Evolutionary conservation across 2,113 vertebrate genomes (phyloP).

Genomic region (Cyanoliseus patagonus): DNA sequence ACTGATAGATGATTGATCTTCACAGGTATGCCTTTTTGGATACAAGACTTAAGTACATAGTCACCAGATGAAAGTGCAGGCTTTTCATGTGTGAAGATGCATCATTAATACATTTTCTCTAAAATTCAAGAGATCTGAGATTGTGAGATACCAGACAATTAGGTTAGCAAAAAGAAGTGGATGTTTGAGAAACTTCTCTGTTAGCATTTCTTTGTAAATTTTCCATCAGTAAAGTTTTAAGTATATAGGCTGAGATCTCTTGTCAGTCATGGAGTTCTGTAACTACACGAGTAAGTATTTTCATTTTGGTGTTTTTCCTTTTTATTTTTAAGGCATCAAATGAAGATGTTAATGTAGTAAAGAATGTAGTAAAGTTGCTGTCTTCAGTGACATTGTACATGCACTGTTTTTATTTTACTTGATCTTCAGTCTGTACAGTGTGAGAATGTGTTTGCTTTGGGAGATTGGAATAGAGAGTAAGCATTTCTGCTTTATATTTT

Average conservation of each 20-base stretch:
- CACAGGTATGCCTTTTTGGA: not conserved
- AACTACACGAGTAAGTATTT: not conserved
- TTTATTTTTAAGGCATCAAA: not conserved
- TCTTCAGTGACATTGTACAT: not conserved
- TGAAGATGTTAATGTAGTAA: not conserved
- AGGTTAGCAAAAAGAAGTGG: not conserved
- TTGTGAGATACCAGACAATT: not conserved
- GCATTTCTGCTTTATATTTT: not conserved
- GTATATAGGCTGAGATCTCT: not conserved
- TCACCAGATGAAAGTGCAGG: not conserved
- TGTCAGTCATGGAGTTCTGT: not conserved
- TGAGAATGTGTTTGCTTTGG: not conserved
- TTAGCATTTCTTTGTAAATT: not conserved
- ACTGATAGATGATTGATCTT: not conserved
- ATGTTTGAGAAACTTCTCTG: not conserved
- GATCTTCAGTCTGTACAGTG: not conserved
- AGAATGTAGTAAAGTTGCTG: accelerated
- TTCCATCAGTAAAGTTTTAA: not conserved
- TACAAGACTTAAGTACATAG: not conserved
- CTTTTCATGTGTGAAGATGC: not conserved
- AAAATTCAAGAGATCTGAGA: not conserved
- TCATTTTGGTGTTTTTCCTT: not conserved
- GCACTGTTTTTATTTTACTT: not conserved
- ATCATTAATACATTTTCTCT: not conserved
- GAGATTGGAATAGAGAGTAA: not conserved